Conservation (phyloP, 2,113 vertebrate species). For the Hucho hucho region DNA sequence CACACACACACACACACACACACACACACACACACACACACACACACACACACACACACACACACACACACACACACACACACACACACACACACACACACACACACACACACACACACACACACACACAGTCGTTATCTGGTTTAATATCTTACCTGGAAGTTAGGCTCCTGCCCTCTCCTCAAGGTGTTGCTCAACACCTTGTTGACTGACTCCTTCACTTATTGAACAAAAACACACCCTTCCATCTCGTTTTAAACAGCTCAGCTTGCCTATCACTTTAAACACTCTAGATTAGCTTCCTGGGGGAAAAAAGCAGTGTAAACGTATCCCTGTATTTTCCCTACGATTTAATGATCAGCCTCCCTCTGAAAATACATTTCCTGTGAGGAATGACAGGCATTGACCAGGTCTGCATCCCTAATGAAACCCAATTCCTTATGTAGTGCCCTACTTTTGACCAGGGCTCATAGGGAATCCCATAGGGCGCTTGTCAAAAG, state of each 20-base stretch:
- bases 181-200: not conserved
- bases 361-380: slow-evolving; percentile 9
- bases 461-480: no score
- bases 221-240: not conserved
- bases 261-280: not conserved
- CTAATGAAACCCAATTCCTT: no score
- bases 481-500: no score
- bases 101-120: no score
- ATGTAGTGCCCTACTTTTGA: no score
- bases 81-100: no score
- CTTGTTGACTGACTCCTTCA: slow-evolving; percentile 7
- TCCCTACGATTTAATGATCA: slow-evolving; percentile 12
- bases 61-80: no score
- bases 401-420: not conserved
- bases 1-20: no score
- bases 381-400: slow-evolving; percentile 10
- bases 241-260: not conserved
- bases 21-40: no score
- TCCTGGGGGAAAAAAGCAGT: not conserved
- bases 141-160: slow-evolving; percentile 18
- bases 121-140: slow-evolving; percentile 27
- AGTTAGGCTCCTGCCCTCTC: not conserved
- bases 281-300: not conserved
- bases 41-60: no score
- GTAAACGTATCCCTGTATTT: not conserved